Base-by-base conservation (phyloP, 30 jellyfish, hydroid and myxozoan species). In the Hydractinia symbiolongicarpus region DNA sequence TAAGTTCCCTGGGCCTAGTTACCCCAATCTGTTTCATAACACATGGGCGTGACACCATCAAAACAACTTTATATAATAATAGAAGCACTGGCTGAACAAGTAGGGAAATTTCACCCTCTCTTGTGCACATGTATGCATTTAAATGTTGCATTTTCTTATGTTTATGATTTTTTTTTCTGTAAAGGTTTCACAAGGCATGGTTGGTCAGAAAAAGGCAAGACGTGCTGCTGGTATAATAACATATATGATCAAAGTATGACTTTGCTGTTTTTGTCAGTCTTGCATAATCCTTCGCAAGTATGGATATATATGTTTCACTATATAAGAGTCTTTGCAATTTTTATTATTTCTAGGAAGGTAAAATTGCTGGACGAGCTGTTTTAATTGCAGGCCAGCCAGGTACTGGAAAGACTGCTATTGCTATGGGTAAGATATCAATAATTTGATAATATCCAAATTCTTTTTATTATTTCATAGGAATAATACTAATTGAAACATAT, bases 391-490 rank as follows among this genome's bases (percentile, higher is more conserved):
- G 99, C 4, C 95, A 89, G 66, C 99, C 99, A 9, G 99, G 99
- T 4, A 95, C 99, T 19, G 99, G 99, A 79, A 95, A 95, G 73
- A 95, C 99, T 8, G 99, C 99, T 30, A 89, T 95, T 52, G 99
- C 99, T 40, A 95, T 95, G 99, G 99, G 99, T 95, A 70, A 74
- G 91, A 1, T 70, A 7, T 30, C 44, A 30, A 30, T 30, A 30
- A 30, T 30, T 30, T 30, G 44, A 30, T 30, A 30, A 30, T 30
- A 30, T 30, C 44, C 44, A 30, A 30, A 30, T 0, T 30, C 1
- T 30, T 30, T 30, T 30, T 30, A 30, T 30, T 30, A 30, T 30
- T 30, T 30, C 44, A 30, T 30, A 30, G 44, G n/a, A n/a, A n/a
- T n/a, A n/a, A n/a, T n/a, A n/a, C n/a, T n/a, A n/a, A n/a, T n/a